phyloP scores from a whole-genome alignment of 1,140 invertebrate species.

The Oppia nitens region DNA sequence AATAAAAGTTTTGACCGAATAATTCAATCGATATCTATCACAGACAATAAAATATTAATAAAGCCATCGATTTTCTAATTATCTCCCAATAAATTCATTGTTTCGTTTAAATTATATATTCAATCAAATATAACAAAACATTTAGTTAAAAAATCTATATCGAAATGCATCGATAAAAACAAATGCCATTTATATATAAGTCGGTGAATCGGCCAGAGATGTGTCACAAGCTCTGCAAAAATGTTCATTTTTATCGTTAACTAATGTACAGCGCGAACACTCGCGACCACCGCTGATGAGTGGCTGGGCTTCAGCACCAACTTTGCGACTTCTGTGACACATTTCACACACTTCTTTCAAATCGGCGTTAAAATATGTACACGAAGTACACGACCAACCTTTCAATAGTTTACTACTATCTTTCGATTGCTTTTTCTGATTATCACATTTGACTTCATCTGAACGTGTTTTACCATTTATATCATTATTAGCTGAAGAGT shows the following conservation, averaged over 20 bases:
- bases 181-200: conserved; percentile 40
- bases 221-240: conserved; percentile 47
- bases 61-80: not conserved
- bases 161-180: not conserved
- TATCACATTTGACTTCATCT: conserved; percentile 10
- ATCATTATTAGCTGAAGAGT: conserved; percentile 6
- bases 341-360: conserved; percentile 49
- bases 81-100: not conserved
- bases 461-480: conserved; percentile 13
- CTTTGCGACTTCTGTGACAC: conserved; percentile 46
- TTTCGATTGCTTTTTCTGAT: not conserved
- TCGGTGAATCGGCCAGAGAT: conserved; percentile 53
- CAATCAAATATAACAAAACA: not conserved
- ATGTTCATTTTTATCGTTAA: conserved; percentile 44
- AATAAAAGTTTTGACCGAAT: not conserved
- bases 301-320: conserved; percentile 42
- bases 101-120: no score
- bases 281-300: conserved; percentile 52
- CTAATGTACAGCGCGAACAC: conserved; percentile 51
- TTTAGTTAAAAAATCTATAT: not conserved
- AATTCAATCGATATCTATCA: not conserved
- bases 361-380: conserved; percentile 47
- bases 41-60: not conserved
- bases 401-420: conserved; percentile 16
- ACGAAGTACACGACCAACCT: conserved; percentile 48